Base-by-base conservation (phyloP, 2,113 vertebrate species). In the Menidia beryllina region DNA sequence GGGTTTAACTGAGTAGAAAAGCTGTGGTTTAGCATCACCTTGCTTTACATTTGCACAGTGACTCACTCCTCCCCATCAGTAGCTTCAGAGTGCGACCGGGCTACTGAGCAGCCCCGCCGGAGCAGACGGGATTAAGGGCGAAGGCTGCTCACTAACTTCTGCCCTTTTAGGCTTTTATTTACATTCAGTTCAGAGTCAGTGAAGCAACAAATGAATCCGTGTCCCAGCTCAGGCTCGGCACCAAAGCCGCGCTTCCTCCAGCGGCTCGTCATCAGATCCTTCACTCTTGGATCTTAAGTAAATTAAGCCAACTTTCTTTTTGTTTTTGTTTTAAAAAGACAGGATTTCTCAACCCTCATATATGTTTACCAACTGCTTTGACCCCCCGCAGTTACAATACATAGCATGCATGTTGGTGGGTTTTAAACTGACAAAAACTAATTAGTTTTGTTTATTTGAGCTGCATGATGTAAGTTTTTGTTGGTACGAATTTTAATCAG, bases 91-190 rank as follows among this genome's bases (percentile, higher is more conserved):
- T 64, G 49, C 62, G 57, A 36, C 58, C 62, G 5, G 52, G 59
- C 74, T 61, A 39, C 60, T 52, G 79, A 84, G 76, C 69, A 59
- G 81, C 81, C 82, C 68, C 83, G 74, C 49, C 71, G 65, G 69
- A 77, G 85, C 79, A 84, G 75, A 83, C 59, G 82, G 84, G 82
- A 86, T 86, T 85, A 85, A 81, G 60, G 81, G 64, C 53, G 75
- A 64, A 82, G 51, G 77, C 68, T 57, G 63, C 62, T 79, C 58
- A 63, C 26, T 57, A 52, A 78, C 71, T 68, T 57, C 41, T 87
- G 72, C 72, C 56, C 39, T 62, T 84, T 58, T 61, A 74, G 62
- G 12, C 57, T 26, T 70, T 73, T 74, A 67, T 67, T 75, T 77
- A 39, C 57, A 59, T 77, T 75, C 60, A 56, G 68, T 34, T 45